A percentile compares a stretch with the other conserved stretches of the same genome.
These are phyloP conservation scores for Pelecanus crispus DNA, from an alignment of 2,113 vertebrate genomes.

Conservation along the genomic window DNA sequence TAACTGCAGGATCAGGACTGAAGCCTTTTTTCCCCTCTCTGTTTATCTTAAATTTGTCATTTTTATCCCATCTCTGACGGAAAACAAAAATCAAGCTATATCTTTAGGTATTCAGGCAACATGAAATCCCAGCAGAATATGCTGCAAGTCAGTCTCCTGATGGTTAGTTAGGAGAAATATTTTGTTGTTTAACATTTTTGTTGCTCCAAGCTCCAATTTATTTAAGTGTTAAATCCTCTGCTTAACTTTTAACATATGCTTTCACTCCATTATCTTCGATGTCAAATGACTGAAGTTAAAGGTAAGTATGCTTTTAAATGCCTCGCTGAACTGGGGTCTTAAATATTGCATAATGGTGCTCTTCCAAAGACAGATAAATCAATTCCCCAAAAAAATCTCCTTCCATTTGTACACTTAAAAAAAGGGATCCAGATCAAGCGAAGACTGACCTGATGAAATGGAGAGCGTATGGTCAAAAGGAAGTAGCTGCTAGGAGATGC, in stretches of 20 bases:
- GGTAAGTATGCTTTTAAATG: slow-evolving; percentile 16
- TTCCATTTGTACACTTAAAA: not conserved
- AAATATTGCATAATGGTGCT: not conserved
- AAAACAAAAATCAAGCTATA: not conserved
- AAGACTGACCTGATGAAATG: not conserved
- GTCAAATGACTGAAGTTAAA: slow-evolving; percentile 33
- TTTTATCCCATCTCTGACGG: not conserved
- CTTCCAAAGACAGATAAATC: not conserved
- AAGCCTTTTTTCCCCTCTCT: not conserved
- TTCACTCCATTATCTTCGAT: not conserved
- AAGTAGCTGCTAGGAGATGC: not conserved
- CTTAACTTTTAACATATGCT: slow-evolving; percentile 51
- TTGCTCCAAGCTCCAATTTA: slow-evolving; percentile 32
- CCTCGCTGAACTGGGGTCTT: not conserved
- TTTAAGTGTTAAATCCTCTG: slow-evolving; percentile 30
- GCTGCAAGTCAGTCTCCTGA: slow-evolving; percentile 18
- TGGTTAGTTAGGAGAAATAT: slow-evolving; percentile 32
- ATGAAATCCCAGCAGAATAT: slow-evolving; percentile 6
- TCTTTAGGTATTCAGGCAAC: not conserved
- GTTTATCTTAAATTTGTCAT: not conserved
- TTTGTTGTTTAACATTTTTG: slow-evolving; percentile 43
- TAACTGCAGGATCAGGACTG: not conserved
- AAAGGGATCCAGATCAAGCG: not conserved
- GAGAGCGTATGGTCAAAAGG: not conserved
- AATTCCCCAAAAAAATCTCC: not conserved